Conservation (phyloP, 2,113 vertebrate species). For the Rhinichthys klamathensis region DNA sequence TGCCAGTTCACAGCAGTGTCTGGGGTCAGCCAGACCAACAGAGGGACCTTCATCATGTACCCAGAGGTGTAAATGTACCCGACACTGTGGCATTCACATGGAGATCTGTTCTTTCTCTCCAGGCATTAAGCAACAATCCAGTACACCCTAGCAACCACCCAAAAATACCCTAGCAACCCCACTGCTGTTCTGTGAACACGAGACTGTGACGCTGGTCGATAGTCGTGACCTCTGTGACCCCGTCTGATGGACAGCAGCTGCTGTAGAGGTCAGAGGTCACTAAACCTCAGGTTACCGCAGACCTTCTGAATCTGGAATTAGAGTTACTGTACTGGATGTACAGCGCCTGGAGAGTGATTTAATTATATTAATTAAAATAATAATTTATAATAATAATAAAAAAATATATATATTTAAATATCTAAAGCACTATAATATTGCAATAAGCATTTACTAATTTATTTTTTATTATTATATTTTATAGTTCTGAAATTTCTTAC, state of each 20-base stretch:
- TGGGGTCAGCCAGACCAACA: background rate
- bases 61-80: too few relatives aligned
- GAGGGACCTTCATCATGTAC: background rate
- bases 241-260: background rate
- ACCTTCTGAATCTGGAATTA: background rate
- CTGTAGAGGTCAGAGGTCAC: background rate
- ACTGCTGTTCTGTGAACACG: background rate
- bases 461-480: too few relatives aligned
- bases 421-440: background rate
- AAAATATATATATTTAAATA: background rate
- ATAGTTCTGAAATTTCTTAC: too few relatives aligned
- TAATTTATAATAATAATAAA: background rate
- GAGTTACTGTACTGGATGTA: background rate
- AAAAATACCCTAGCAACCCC: background rate
- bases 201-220: background rate
- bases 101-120: too few relatives aligned
- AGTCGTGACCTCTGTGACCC: background rate
- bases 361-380: background rate
- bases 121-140: background rate
- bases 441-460: background rate
- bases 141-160: background rate
- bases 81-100: too few relatives aligned
- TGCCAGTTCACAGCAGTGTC: background rate
- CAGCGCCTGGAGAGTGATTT: background rate
- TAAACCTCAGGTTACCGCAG: background rate